phyloP scores from a whole-genome alignment of 2,888 invertebrate genomes.

The Lasiommata megera region DNA sequence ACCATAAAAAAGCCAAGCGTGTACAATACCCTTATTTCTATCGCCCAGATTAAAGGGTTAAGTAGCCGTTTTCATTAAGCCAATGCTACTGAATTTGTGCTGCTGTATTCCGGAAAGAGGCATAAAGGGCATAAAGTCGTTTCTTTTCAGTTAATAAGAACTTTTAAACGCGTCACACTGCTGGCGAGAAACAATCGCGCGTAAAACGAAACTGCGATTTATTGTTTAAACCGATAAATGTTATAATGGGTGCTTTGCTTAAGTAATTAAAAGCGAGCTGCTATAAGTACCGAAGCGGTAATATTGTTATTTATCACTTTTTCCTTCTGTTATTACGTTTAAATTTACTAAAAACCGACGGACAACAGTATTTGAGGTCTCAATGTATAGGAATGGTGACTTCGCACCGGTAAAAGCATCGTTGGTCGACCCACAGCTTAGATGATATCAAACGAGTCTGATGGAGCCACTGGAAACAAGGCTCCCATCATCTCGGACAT shows the following conservation, averaged over 20 bases:
- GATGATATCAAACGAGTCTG: no score
- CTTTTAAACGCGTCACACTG: slow-evolving; percentile 40
- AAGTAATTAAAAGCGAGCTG: slow-evolving; percentile 11
- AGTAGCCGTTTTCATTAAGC: slow-evolving; percentile 4
- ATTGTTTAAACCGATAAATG: slow-evolving; percentile 44
- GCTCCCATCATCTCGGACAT: no score
- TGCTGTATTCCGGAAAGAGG: slow-evolving; percentile 13
- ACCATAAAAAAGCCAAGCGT: background rate
- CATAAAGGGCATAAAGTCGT: background rate
- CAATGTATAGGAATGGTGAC: no score
- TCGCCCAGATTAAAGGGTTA: slow-evolving; percentile 4
- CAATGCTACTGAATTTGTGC: background rate
- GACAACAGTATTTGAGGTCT: no score
- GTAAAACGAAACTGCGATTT: slow-evolving; percentile 49
- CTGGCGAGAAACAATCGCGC: slow-evolving; percentile 50
- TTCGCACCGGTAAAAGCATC: no score
- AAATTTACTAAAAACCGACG: no score
- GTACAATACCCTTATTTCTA: background rate
- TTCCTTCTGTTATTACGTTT: no score
- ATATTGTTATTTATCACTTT: background rate
- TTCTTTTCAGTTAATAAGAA: slow-evolving; percentile 29
- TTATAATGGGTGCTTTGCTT: slow-evolving; percentile 25
- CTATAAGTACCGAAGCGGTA: background rate
- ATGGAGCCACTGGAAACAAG: no score
- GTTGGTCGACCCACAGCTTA: no score